Conservation (phyloP, 2,797 vertebrate species). For the Ceyx erithaca region DNA sequence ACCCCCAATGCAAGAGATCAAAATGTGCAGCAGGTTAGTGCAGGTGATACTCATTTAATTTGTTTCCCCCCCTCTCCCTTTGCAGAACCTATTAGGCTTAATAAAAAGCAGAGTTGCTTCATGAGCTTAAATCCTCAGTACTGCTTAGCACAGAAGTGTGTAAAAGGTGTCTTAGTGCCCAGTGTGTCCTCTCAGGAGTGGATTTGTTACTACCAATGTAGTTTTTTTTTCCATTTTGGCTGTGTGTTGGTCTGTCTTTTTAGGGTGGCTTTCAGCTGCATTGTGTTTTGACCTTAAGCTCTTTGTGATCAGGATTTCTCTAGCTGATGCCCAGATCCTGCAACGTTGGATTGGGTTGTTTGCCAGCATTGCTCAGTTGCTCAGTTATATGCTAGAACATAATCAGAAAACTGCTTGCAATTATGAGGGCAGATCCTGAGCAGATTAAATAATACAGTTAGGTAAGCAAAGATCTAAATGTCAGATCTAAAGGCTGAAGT, state of each 20-base stretch:
- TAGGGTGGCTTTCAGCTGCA: not conserved
- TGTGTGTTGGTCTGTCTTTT: not conserved
- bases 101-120: not conserved
- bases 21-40: not conserved
- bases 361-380: not conserved
- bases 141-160: not conserved
- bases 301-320: not conserved
- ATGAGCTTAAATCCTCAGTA: not conserved
- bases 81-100: not conserved
- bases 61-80: not conserved
- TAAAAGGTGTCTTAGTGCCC: not conserved
- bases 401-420: too few species aligned
- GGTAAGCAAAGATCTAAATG: not conserved
- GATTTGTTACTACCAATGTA: not conserved
- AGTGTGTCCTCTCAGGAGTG: not conserved
- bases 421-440: too few species aligned
- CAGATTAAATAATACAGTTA: not conserved
- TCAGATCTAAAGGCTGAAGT: not conserved
- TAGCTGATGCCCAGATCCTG: not conserved
- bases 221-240: not conserved
- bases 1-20: not conserved
- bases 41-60: rapidly evolving
- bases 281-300: not conserved
- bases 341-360: not conserved
- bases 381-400: rapidly evolving